phyloP scores from a whole-genome alignment of 1,140 invertebrate species.

The Globodera ellingtonae region DNA sequence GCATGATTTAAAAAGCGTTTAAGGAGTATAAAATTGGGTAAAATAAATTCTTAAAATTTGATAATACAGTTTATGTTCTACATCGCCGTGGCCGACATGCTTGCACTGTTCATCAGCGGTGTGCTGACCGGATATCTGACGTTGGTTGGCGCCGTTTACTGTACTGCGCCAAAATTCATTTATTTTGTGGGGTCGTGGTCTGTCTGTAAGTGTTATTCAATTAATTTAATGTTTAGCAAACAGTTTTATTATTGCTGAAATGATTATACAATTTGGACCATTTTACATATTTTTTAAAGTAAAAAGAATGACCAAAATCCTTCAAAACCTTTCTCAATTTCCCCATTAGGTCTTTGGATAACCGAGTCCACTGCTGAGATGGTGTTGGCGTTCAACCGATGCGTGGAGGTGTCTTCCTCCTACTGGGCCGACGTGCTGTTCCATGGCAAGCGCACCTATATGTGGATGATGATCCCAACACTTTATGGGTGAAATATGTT shows the following conservation, averaged over 20 bases:
- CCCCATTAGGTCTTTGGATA: conserved; percentile 23
- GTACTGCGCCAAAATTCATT: conserved; percentile 29
- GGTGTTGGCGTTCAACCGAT: conserved; percentile 12
- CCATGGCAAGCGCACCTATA: background rate
- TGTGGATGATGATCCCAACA: conserved; percentile 36
- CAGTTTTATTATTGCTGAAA: no score
- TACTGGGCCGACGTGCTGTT: no score
- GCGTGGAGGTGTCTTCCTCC: no score
- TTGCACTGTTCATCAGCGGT: conserved; percentile 20
- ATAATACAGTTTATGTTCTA: conserved; percentile 33
- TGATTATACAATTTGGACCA: no score
- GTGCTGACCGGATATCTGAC: conserved; percentile 35
- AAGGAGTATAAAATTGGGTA: no score
- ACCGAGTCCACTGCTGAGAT: conserved; percentile 26
- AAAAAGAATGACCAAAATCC: no score
- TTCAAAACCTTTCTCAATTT: background rate
- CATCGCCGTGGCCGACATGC: conserved; percentile 25
- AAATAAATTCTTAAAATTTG: no score
- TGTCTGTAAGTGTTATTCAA: background rate
- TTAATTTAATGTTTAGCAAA: background rate
- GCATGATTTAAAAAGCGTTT: no score
- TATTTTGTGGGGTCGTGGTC: conserved; percentile 20
- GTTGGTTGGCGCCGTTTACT: conserved; percentile 33
- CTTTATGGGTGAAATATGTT: background rate
- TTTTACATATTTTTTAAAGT: background rate